phyloP scores from a whole-genome alignment of 1,140 invertebrate genomes.

The Colletes gigas region DNA sequence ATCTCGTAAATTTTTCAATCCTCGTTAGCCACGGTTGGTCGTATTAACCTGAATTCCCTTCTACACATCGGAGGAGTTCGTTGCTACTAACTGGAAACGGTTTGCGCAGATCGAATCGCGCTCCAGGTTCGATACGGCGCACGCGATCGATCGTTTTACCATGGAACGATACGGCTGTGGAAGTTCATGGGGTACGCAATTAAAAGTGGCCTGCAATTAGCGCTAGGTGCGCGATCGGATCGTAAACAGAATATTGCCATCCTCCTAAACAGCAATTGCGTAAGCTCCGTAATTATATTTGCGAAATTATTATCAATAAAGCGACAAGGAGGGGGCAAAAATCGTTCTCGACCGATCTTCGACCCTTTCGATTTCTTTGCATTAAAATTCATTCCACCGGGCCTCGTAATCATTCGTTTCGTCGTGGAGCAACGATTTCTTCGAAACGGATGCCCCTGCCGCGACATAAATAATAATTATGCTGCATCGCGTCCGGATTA shows the following conservation, averaged over 20 bases:
- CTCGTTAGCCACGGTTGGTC: no score
- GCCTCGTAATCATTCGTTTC: constrained; percentile 13
- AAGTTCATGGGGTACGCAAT: constrained; percentile 27
- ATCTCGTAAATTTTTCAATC: no score
- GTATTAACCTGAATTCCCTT: no score
- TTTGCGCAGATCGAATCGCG: background rate
- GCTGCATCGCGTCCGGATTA: background rate
- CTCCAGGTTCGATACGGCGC: background rate
- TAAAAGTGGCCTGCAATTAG: constrained; percentile 47
- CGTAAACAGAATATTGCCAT: constrained; percentile 49
- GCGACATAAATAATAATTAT: constrained; percentile 43
- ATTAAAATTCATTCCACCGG: background rate
- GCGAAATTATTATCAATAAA: constrained; percentile 30
- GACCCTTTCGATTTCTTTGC: background rate
- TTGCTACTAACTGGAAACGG: background rate
- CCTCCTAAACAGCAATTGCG: constrained; percentile 26
- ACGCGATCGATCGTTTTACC: constrained; percentile 20
- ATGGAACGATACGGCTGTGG: background rate
- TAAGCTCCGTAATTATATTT: constrained; percentile 54
- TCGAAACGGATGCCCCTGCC: background rate
- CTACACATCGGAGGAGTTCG: background rate
- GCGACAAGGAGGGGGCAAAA: background rate
- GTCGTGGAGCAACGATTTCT: constrained; percentile 1
- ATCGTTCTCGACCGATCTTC: no score
- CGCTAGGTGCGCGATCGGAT: constrained; percentile 21